A percentile compares a stretch with the other conserved stretches of the same genome.
Conservation (phyloP, 1,140 invertebrate genomes). For the Lerema accius region DNA sequence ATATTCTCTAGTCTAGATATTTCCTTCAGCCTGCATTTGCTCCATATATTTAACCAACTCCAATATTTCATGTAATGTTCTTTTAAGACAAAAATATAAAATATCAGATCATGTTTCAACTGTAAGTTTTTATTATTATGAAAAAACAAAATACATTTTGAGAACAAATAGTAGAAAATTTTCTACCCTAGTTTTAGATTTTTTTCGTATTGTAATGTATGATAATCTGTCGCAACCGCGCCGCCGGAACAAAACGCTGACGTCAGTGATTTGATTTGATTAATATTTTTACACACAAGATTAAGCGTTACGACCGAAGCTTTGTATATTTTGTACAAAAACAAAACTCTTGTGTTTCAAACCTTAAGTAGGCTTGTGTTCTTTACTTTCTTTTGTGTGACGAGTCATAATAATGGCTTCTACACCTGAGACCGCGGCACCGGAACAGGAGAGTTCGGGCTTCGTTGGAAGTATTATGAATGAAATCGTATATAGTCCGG, state of each 20-base stretch:
- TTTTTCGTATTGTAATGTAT: slow-evolving; percentile 13
- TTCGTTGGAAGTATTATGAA: slow-evolving; percentile 82
- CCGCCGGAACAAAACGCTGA: slow-evolving; percentile 45
- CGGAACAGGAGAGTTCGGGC: slow-evolving; percentile 57
- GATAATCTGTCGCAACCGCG: slow-evolving; percentile 12
- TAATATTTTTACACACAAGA: slow-evolving; percentile 44
- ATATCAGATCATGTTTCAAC: too few species aligned
- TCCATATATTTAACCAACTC: too few species aligned
- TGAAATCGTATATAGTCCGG: slow-evolving; percentile 88
- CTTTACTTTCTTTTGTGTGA: slow-evolving; percentile 22
- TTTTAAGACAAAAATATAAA: too few species aligned
- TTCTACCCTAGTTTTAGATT: background rate
- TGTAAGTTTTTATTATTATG: too few species aligned
- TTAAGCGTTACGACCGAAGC: slow-evolving; percentile 31
- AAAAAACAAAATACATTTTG: too few species aligned
- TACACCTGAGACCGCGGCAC: slow-evolving; percentile 53
- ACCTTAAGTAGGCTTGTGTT: slow-evolving; percentile 3
- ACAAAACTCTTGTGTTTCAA: slow-evolving; percentile 30
- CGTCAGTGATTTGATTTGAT: slow-evolving; percentile 50
- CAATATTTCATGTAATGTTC: too few species aligned
- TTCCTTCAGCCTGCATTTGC: too few species aligned
- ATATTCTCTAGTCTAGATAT: too few species aligned
- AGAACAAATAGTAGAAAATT: background rate
- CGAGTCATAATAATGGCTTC: slow-evolving; percentile 54
- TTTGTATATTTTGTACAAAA: slow-evolving; percentile 54